These are phyloP conservation scores for Drosophila ochracea DNA, from an alignment of 2,888 invertebrate genomes.

Conservation along the genomic window DNA sequence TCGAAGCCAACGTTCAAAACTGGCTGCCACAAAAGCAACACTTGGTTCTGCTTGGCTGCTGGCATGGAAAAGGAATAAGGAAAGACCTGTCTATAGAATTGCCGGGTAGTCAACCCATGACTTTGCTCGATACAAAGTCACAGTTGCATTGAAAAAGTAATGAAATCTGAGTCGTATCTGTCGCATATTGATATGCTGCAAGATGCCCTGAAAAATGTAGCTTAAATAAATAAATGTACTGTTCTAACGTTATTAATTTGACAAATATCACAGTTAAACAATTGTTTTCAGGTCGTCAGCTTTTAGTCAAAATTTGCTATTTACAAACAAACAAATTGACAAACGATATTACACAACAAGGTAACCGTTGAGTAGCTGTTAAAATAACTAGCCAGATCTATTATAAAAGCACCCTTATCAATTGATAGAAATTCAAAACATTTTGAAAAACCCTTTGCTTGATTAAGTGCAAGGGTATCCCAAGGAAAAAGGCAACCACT, in stretches of 20 bases:
- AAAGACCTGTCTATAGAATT: constrained; percentile 2
- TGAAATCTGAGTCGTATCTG: neutral
- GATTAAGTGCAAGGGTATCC: constrained; percentile 6
- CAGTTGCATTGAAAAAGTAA: constrained; percentile 8
- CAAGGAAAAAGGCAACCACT: constrained; percentile 28
- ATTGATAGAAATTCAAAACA: neutral
- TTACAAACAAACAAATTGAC: neutral
- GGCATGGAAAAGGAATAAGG: constrained; percentile 1
- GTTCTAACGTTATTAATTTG: too few relatives aligned
- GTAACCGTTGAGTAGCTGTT: neutral
- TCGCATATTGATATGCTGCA: neutral
- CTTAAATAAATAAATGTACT: neutral
- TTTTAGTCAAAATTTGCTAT: neutral
- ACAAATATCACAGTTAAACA: too few relatives aligned
- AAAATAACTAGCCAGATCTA: neutral
- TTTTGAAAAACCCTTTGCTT: constrained; percentile 9
- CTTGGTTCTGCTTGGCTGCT: constrained; percentile 27
- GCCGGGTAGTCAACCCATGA: constrained; percentile 7
- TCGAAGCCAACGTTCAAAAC: constrained; percentile 32
- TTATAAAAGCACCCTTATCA: neutral
- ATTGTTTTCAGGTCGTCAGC: too few relatives aligned
- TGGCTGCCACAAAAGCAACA: constrained; percentile 62
- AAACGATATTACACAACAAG: neutral
- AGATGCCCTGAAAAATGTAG: neutral
- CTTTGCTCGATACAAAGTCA: neutral